phyloP scores from a whole-genome alignment of 2,113 vertebrate species.

The Corydoras sp. region DNA sequence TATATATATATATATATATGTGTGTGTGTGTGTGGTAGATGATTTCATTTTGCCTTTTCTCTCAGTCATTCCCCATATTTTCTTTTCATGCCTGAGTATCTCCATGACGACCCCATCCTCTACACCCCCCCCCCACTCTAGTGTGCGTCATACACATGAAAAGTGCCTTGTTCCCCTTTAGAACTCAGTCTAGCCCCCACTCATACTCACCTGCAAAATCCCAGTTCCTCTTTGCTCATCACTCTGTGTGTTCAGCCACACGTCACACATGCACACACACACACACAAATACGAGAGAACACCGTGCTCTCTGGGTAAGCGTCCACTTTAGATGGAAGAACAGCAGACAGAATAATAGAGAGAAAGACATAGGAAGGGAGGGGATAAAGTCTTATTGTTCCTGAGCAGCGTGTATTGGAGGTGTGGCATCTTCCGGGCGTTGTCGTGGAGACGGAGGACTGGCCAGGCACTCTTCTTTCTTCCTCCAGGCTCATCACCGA shows the following conservation, averaged over 20 bases:
- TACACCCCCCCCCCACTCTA: conserved; percentile 22
- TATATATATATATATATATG: too few species aligned
- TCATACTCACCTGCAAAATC: conserved; percentile 41
- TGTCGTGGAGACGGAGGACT: conserved; percentile 49
- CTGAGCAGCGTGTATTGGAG: conserved; percentile 43
- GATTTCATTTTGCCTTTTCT: conserved; percentile 13
- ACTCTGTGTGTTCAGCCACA: conserved; percentile 29
- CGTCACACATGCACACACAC: conserved; percentile 33
- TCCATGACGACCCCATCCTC: conserved; percentile 47
- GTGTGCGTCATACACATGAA: conserved; percentile 43
- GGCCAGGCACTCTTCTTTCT: conserved; percentile 36
- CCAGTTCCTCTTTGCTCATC: conserved; percentile 26
- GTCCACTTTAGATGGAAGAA: conserved; percentile 30
- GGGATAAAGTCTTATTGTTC: conserved; percentile 49
- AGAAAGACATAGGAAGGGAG: conserved; percentile 31
- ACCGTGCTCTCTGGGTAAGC: conserved; percentile 39
- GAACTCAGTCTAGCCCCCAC: conserved; percentile 38
- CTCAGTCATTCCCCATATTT: conserved; percentile 42
- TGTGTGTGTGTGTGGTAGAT: neutral
- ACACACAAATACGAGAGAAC: conserved; percentile 14
- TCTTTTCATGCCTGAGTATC: conserved; percentile 42
- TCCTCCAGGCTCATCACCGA: conserved; percentile 42
- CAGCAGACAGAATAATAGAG: conserved; percentile 9
- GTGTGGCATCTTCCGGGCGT: conserved; percentile 51
- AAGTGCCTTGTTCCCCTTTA: conserved; percentile 44